Conservation (phyloP, 2,888 invertebrate genomes). For the Mythimna lalbum region DNA sequence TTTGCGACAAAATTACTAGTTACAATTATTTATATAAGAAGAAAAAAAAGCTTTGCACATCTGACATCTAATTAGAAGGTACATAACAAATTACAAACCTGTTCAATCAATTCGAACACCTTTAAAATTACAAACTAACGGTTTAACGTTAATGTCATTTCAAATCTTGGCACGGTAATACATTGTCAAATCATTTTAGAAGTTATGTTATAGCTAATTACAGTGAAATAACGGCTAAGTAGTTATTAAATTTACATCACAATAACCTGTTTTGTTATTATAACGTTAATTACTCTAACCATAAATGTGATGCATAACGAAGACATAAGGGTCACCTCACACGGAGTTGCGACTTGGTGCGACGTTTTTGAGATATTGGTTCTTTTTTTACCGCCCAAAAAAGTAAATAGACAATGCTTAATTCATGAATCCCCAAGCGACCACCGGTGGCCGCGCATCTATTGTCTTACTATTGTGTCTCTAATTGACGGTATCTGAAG, state of each 20-base stretch:
- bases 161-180: constrained; percentile 20
- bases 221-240: constrained; percentile 38
- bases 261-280: constrained; percentile 57
- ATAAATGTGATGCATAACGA: constrained; percentile 39
- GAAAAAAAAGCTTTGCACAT: neutral
- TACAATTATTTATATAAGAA: neutral
- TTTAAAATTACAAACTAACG: constrained; percentile 3
- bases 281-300: constrained; percentile 44
- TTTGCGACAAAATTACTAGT: no score
- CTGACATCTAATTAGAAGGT: constrained; percentile 3
- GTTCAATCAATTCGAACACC: constrained; percentile 5
- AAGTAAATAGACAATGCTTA: no score
- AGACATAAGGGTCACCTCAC: constrained; percentile 16
- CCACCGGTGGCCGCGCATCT: no score
- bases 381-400: neutral
- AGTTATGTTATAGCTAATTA: constrained; percentile 61
- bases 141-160: constrained; percentile 23
- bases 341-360: neutral
- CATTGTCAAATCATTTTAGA: constrained; percentile 54
- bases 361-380: neutral
- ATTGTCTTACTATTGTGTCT: no score
- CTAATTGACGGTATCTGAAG: no score
- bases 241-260: constrained; percentile 58
- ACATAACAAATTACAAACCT: neutral
- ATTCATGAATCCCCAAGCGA: no score